Base-by-base conservation (phyloP, 2,113 vertebrate species). In the Suricata suricatta region DNA sequence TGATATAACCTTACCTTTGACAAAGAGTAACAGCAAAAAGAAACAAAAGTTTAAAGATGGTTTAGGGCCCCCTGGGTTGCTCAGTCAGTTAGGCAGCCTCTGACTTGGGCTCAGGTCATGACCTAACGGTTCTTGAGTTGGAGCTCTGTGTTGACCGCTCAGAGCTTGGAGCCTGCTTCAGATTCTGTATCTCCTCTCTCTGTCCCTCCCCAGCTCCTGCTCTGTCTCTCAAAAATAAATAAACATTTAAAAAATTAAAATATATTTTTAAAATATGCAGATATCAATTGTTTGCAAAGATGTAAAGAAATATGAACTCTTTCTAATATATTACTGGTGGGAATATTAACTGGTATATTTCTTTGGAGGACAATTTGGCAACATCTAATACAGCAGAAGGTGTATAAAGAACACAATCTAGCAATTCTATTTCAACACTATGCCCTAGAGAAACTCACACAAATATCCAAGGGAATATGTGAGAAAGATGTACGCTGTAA, bases 361-460 rank as follows among this genome's bases (percentile, higher is more conserved):
- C 68, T 82, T 90, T n/a, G 79, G 52, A 97, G 47, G 72, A 93
- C 13, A 95, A 77, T 88, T 93, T 80, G 33, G 47, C 13, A 91
- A 16, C 80, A 41, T 83, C 17, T 83, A 72, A 80, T 8, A 38
- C 5, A 93, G 50, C 25, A 88, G 60, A 81, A 87, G n/a, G 83
- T 77, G 5, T 21, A 8, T 38, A 50, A 15, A 50, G 16, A 86
- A 38, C 29, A 60, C 38, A 2, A 66, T 44, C 3, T 9, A n/a
- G 19, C 33, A 92, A 60, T 69, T 76, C 19, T 47, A 80, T 41
- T n/a, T 35, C 7, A 68, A 57, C 15, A 74, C 35, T 7, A 71
- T 10, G 81, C 10, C 21, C 50, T 69, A 68, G 69, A 90, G 47
- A 85, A 90, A 95, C 52, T 44, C 15, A 68, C 29, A 47, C 16